These are phyloP conservation scores for Sesia apiformis DNA, from an alignment of 2,888 invertebrate genomes.

Conservation along the genomic window DNA sequence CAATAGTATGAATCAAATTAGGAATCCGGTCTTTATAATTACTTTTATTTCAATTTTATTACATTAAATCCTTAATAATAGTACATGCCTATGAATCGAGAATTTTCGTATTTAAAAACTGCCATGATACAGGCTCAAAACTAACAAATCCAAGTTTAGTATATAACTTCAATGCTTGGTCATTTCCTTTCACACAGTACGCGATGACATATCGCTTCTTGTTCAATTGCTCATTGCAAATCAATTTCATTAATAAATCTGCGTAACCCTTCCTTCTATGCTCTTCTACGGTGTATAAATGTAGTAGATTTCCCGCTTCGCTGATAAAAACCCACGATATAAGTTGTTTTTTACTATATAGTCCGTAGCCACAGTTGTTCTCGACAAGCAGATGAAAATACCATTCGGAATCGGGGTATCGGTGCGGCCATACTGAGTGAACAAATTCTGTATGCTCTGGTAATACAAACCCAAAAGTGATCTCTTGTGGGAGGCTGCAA, in stretches of 20 bases:
- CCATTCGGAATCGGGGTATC: slow-evolving; percentile 2
- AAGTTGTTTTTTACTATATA: slow-evolving; percentile 14
- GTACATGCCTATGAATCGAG: background rate
- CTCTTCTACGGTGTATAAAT: slow-evolving; percentile 15
- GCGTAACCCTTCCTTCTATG: slow-evolving; percentile 15
- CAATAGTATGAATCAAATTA: too few relatives aligned
- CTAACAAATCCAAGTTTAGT: slow-evolving; percentile 11
- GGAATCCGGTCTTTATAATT: too few relatives aligned
- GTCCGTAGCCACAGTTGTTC: slow-evolving; percentile 17
- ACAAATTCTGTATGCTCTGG: background rate
- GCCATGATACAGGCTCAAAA: slow-evolving; percentile 5
- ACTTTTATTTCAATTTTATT: too few relatives aligned
- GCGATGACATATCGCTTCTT: slow-evolving; percentile 7
- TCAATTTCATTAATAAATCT: slow-evolving; percentile 10
- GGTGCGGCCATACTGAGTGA: background rate
- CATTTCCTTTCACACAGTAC: slow-evolving; percentile 8
- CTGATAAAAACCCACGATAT: slow-evolving; percentile 19
- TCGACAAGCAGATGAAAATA: slow-evolving; percentile 12
- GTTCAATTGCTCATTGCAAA: slow-evolving; percentile 6
- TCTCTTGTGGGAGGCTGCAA: background rate
- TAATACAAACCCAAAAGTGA: background rate
- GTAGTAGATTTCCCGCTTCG: slow-evolving; percentile 18
- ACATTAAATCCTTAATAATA: too few relatives aligned
- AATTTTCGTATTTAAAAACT: background rate
- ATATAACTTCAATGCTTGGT: slow-evolving; percentile 7